A percentile compares a stretch with the other conserved stretches of the same genome.
phyloP scores from a whole-genome alignment of 2,113 vertebrate genomes.

The Anguilla japonica region DNA sequence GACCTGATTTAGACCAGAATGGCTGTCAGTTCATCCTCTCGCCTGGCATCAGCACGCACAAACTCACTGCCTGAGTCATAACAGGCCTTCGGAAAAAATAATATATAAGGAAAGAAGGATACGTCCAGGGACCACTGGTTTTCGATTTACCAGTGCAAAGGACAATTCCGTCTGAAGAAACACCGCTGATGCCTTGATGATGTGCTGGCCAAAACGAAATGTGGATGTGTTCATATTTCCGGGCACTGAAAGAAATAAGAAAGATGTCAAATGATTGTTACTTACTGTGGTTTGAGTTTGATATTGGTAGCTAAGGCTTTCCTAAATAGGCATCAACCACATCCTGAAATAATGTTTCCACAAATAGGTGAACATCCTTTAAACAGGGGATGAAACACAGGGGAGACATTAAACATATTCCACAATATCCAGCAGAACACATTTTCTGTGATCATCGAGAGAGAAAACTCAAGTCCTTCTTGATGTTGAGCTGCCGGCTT shows the following conservation, averaged over 20 bases:
- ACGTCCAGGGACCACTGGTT: constrained; percentile 83
- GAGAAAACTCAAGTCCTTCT: too few relatives aligned
- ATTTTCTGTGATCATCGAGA: too few relatives aligned
- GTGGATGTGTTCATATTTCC: constrained; percentile 63
- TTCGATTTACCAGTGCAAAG: constrained; percentile 85
- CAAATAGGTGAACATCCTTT: not conserved
- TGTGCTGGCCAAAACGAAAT: constrained; percentile 80
- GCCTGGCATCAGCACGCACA: not conserved
- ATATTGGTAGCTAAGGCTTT: not conserved
- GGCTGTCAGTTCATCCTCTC: not conserved
- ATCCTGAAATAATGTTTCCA: too few relatives aligned
- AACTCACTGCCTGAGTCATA: not conserved
- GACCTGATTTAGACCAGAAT: not conserved
- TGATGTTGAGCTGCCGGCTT: too few relatives aligned
- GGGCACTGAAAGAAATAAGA: constrained; percentile 37
- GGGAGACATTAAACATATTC: not conserved
- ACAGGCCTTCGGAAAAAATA: not conserved
- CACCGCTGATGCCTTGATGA: constrained; percentile 77
- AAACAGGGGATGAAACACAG: not conserved
- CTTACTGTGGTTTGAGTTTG: not conserved
- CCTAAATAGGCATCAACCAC: not conserved
- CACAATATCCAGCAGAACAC: not conserved
- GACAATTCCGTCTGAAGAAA: constrained; percentile 83
- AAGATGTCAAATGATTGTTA: constrained; percentile 4
- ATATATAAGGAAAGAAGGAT: constrained; percentile 70